phyloP scores from a whole-genome alignment of 2,797 vertebrate species.

The Lepus oiostolus region DNA sequence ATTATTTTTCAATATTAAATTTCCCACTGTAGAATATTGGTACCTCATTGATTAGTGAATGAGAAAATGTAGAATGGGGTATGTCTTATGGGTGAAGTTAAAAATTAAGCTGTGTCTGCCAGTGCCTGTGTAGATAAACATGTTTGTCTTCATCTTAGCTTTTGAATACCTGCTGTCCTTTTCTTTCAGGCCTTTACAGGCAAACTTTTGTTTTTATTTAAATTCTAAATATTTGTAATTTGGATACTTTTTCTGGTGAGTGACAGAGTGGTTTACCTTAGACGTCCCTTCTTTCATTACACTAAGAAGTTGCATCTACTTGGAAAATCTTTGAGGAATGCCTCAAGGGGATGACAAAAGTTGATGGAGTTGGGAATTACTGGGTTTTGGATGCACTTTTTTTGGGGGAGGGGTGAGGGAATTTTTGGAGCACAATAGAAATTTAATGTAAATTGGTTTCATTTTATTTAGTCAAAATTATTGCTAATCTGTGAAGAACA shows the following conservation, averaged over 20 bases:
- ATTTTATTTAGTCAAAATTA: conserved; percentile 91
- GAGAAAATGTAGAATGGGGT: conserved; percentile 89
- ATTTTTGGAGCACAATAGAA: conserved; percentile 87
- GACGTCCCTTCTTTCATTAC: conserved; percentile 80
- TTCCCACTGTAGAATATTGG: conserved; percentile 92
- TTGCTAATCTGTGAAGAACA: conserved; percentile 87
- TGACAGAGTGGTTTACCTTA: conserved; percentile 81
- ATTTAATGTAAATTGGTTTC: conserved; percentile 91
- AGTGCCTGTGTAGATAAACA: conserved; percentile 91
- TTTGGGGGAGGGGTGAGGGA: conserved; percentile 85
- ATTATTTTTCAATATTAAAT: conserved; percentile 89
- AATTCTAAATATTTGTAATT: conserved; percentile 92
- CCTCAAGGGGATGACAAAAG: conserved; percentile 40
- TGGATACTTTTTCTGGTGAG: conserved; percentile 87
- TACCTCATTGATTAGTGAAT: conserved; percentile 92
- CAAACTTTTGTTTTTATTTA: conserved; percentile 91
- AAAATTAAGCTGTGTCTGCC: conserved; percentile 90
- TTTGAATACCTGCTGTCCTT: conserved; percentile 91
- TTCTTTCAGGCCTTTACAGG: conserved; percentile 90
- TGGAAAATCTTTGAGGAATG: conserved; percentile 80
- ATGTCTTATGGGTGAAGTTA: conserved; percentile 90
- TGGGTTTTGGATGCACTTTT: conserved; percentile 90
- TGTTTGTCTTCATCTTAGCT: conserved; percentile 90
- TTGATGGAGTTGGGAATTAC: conserved; percentile 83
- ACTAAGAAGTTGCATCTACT: conserved; percentile 87